Conservation (phyloP, 53 echinoderm and acorn worm species). For the Zoroaster sp. region DNA sequence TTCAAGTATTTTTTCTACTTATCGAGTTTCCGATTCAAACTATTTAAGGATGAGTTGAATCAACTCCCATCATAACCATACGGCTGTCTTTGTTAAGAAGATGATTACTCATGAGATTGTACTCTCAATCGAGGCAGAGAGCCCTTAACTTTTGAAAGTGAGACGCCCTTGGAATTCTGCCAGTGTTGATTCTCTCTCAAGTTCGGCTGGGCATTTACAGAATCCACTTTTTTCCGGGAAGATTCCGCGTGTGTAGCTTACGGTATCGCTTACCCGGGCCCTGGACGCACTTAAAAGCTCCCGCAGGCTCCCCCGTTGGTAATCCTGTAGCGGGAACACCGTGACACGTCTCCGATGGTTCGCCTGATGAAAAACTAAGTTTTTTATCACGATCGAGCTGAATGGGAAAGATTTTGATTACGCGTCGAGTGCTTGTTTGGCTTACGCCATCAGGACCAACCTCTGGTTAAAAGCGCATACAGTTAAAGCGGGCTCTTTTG, state of each 20-base stretch:
- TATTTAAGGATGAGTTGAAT: neutral
- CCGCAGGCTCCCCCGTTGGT: neutral
- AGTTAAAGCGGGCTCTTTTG: neutral
- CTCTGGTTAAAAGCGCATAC: neutral
- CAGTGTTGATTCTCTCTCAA: slow-evolving; percentile 26
- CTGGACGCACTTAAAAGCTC: neutral
- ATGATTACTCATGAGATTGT: neutral
- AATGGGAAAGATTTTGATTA: slow-evolving; percentile 24
- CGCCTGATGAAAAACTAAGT: neutral
- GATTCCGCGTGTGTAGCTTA: slow-evolving; percentile 5
- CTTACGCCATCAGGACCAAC: neutral
- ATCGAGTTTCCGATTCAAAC: neutral
- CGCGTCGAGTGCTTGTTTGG: slow-evolving; percentile 14
- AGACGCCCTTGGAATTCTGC: slow-evolving; percentile 22
- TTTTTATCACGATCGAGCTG: slow-evolving; percentile 34
- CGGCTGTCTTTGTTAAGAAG: neutral
- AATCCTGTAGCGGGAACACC: neutral
- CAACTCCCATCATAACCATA: neutral
- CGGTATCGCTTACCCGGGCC: slow-evolving; percentile 21
- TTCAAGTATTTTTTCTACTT: no score
- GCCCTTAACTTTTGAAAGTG: slow-evolving; percentile 37
- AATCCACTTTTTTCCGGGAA: neutral
- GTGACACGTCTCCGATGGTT: neutral
- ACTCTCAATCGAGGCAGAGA: neutral
- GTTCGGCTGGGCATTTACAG: neutral